These are phyloP conservation scores for Crocuta crocuta DNA, from an alignment of 2,113 vertebrate genomes.

Conservation along the genomic window DNA sequence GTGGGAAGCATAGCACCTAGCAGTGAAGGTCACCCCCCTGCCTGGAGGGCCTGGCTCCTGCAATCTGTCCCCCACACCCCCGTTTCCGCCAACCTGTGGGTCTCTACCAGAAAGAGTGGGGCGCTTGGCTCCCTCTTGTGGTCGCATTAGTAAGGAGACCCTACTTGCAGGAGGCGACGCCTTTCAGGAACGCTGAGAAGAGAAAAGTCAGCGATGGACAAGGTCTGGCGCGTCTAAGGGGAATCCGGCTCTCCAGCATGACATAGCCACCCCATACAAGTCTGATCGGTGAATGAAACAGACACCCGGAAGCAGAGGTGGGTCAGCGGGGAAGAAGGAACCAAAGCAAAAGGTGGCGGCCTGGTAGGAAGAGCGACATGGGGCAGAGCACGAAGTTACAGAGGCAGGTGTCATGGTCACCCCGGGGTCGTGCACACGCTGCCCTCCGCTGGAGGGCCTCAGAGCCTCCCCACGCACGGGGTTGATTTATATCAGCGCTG, in stretches of 20 bases:
- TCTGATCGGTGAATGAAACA: neutral
- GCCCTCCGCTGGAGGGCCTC: neutral
- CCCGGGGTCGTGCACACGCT: neutral
- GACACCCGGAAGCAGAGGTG: neutral
- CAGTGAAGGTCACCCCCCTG: accelerated
- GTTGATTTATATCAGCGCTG: neutral
- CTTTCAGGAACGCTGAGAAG: neutral
- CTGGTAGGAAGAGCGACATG: neutral
- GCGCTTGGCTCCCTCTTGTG: conserved; percentile 60
- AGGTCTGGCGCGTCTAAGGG: neutral
- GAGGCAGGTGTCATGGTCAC: neutral
- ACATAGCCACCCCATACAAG: neutral
- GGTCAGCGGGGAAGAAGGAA: neutral
- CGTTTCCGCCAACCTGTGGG: neutral
- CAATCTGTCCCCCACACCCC: too few species aligned
- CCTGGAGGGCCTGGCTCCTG: neutral
- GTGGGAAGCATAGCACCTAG: accelerated
- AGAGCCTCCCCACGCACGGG: neutral
- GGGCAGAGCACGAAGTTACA: neutral
- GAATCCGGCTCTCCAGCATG: neutral
- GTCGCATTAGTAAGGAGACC: neutral
- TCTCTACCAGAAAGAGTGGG: neutral
- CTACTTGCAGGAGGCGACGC: neutral
- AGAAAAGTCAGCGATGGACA: neutral
- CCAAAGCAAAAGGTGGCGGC: neutral